A percentile compares a stretch with the other conserved stretches of the same genome.
Conservation (phyloP, 2,888 invertebrate species). For the Leptogaster cylindrica region DNA sequence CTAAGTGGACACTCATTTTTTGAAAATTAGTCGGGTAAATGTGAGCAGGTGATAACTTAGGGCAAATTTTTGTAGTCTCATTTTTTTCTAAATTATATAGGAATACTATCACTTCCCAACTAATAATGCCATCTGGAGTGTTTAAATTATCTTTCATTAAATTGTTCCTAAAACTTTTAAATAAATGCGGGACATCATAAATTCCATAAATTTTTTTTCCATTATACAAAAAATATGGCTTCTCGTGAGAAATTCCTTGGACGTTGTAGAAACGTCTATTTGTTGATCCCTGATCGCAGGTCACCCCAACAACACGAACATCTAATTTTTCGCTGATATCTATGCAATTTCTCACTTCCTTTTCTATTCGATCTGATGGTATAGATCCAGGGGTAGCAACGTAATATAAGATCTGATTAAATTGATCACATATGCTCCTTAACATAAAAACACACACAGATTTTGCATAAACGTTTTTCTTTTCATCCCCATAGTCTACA, state of each 20-base stretch:
- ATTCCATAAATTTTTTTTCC: not conserved
- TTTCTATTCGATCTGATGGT: not conserved
- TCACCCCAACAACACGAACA: not conserved
- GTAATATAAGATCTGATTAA: conserved; percentile 3
- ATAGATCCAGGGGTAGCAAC: not conserved
- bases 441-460: conserved; percentile 8
- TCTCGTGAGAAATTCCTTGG: not conserved
- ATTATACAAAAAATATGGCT: not conserved
- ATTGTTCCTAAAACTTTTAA: conserved; percentile 10
- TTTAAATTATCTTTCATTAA: not conserved
- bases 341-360: not conserved
- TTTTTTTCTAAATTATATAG: conserved; percentile 4
- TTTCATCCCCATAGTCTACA: not conserved
- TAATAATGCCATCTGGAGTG: not conserved
- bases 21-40: conserved; percentile 1
- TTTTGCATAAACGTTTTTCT: not conserved
- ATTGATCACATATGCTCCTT: conserved; percentile 17
- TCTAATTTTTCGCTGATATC: not conserved
- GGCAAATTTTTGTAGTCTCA: not conserved
- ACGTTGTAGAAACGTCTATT: not conserved
- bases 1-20: conserved; percentile 2
- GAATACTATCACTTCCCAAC: not conserved
- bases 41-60: not conserved
- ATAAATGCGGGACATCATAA: conserved; percentile 1
- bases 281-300: not conserved